phyloP scores from a whole-genome alignment of 2,797 vertebrate species.

The Sebastolobus altivelis region DNA sequence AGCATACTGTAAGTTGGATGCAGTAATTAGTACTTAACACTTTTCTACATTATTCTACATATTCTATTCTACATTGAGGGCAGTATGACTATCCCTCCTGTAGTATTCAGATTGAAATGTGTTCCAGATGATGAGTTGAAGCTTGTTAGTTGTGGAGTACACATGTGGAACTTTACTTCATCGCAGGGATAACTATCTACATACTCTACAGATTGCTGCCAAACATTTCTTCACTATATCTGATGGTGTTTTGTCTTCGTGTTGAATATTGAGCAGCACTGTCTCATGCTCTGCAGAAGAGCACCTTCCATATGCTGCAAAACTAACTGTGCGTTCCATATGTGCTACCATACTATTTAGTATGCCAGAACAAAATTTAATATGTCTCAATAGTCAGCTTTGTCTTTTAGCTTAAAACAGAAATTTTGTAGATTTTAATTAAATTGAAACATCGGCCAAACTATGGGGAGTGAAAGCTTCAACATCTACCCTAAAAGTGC shows the following conservation, averaged over 20 bases:
- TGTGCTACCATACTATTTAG: too few species aligned
- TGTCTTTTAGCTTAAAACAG: neutral
- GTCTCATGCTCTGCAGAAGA: neutral
- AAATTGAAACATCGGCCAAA: neutral
- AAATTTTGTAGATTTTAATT: neutral
- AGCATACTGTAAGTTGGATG: neutral
- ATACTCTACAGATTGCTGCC: too few species aligned
- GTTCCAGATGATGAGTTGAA: neutral
- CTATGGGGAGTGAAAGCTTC: neutral
- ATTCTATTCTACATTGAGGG: neutral
- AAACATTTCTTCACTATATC: neutral
- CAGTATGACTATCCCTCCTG: neutral
- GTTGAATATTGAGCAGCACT: neutral
- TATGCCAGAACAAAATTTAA: too few species aligned
- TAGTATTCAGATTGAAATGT: neutral
- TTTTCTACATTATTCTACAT: neutral
- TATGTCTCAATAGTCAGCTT: too few species aligned
- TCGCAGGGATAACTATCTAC: neutral
- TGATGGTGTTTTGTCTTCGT: neutral
- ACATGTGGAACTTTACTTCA: neutral
- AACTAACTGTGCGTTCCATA: neutral
- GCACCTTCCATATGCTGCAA: neutral
- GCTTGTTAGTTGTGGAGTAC: neutral
- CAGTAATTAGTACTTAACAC: neutral
- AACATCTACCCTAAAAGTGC: neutral